phyloP scores from a whole-genome alignment of 2,888 invertebrate species.

The Panzeria rudis region DNA sequence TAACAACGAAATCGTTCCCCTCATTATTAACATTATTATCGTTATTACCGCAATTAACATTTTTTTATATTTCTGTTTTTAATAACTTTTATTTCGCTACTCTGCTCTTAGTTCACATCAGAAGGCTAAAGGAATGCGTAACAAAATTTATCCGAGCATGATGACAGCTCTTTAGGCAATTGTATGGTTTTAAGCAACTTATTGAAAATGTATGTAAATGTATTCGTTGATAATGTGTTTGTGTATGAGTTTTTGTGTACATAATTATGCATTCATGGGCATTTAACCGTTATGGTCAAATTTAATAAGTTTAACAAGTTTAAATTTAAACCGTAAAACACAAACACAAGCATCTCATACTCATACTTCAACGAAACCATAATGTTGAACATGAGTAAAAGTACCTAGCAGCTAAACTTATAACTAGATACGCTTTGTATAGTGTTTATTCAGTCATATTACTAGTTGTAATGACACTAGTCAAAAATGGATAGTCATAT shows the following conservation, averaged over 20 bases:
- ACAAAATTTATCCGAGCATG: constrained; percentile 6
- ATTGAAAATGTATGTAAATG: constrained; percentile 20
- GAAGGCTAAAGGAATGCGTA: background rate
- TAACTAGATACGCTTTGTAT: no score
- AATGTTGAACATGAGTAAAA: background rate
- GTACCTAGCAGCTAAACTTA: no score
- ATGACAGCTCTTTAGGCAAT: constrained; percentile 47
- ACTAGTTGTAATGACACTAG: no score
- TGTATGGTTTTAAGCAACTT: constrained; percentile 13
- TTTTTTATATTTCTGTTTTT: background rate
- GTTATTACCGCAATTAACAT: constrained; percentile 24
- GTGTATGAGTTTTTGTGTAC: background rate
- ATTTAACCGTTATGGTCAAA: constrained; percentile 46
- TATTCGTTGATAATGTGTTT: background rate
- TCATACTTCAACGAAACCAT: background rate
- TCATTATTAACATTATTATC: constrained; percentile 45
- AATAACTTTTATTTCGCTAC: constrained; percentile 15
- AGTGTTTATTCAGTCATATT: no score
- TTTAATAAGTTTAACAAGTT: constrained; percentile 54
- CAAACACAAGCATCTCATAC: background rate
- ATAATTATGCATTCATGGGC: constrained; percentile 29
- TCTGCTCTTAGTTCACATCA: background rate
- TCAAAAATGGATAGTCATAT: no score
- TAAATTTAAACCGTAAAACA: constrained; percentile 31
- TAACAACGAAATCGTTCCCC: background rate